Conservation (phyloP, 2,888 invertebrate genomes). For the Melinopterus prodromus region DNA sequence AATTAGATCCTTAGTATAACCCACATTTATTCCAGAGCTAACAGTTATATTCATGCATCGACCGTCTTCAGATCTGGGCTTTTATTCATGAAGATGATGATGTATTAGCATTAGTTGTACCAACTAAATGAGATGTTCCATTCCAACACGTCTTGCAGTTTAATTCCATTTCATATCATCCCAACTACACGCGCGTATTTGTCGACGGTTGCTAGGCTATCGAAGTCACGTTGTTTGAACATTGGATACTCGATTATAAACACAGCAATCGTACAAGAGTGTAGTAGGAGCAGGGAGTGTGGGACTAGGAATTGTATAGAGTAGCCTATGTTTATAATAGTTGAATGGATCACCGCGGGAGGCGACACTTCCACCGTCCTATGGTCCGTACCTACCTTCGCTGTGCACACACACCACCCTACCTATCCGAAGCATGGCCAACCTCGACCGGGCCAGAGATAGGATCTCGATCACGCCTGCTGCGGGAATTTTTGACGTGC, state of each 20-base stretch:
- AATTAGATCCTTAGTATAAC: too few relatives aligned
- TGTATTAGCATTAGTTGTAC: too few relatives aligned
- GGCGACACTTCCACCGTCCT: not conserved
- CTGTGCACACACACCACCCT: not conserved
- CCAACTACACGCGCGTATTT: not conserved
- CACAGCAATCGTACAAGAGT: not conserved
- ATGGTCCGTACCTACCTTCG: not conserved
- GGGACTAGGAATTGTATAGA: not conserved
- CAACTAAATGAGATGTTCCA: too few relatives aligned
- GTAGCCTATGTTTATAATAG: constrained; percentile 4
- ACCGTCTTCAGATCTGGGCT: too few relatives aligned
- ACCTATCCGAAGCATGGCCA: not conserved
- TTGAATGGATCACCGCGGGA: constrained; percentile 4
- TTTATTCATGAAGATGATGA: too few relatives aligned
- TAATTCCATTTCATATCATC: too few relatives aligned
- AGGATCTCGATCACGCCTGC: constrained; percentile 4
- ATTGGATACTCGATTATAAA: not conserved
- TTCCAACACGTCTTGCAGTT: too few relatives aligned
- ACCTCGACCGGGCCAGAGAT: not conserved
- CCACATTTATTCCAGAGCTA: too few relatives aligned
- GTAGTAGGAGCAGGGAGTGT: not conserved
- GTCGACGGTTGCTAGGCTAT: not conserved
- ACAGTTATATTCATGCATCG: too few relatives aligned
- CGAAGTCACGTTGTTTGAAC: not conserved
- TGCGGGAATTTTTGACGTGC: not conserved